Evolutionary conservation across 2,888 invertebrate genomes (phyloP).

Genomic region (Drosophila melanosoma): DNA sequence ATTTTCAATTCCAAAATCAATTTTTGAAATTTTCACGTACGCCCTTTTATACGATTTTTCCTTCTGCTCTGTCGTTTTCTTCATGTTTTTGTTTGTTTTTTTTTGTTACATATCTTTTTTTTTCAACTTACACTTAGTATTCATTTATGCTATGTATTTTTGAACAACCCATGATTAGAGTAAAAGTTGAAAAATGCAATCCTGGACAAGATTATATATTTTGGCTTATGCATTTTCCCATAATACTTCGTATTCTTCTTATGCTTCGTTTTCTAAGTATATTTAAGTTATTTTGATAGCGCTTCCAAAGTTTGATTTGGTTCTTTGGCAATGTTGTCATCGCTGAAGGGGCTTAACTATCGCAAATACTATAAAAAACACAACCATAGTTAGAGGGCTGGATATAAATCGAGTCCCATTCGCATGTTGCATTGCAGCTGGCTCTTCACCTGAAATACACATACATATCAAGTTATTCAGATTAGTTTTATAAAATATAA

Average conservation of each 20-base stretch:
- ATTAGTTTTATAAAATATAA: background rate
- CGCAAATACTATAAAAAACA: constrained; percentile 77
- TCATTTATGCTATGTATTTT: constrained; percentile 73
- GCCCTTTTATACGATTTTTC: constrained; percentile 68
- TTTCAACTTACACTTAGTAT: constrained; percentile 64
- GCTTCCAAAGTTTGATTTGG: constrained; percentile 4
- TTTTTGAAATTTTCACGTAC: constrained; percentile 58
- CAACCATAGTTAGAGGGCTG: constrained; percentile 79
- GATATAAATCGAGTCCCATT: constrained; percentile 65
- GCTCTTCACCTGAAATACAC: constrained; percentile 82
- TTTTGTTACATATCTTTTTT: constrained; percentile 47
- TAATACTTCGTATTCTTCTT: constrained; percentile 24
- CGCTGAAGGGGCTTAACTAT: constrained; percentile 66
- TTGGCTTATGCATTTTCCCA: constrained; percentile 61
- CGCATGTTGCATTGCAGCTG: constrained; percentile 85
- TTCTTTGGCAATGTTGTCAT: constrained; percentile 69
- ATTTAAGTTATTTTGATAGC: constrained; percentile 34
- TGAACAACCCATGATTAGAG: constrained; percentile 82
- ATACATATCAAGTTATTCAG: background rate
- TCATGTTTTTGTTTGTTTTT: constrained; percentile 13
- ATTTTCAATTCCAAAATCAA: constrained; percentile 56
- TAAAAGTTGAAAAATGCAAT: constrained; percentile 81
- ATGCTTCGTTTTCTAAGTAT: constrained; percentile 28
- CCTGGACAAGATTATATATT: constrained; percentile 75
- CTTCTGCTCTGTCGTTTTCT: constrained; percentile 26